A percentile compares a stretch with the other conserved stretches of the same genome.
Evolutionary conservation across 2,113 vertebrate species (phyloP).

Genomic region (Pomatorhinus ruficollis): DNA sequence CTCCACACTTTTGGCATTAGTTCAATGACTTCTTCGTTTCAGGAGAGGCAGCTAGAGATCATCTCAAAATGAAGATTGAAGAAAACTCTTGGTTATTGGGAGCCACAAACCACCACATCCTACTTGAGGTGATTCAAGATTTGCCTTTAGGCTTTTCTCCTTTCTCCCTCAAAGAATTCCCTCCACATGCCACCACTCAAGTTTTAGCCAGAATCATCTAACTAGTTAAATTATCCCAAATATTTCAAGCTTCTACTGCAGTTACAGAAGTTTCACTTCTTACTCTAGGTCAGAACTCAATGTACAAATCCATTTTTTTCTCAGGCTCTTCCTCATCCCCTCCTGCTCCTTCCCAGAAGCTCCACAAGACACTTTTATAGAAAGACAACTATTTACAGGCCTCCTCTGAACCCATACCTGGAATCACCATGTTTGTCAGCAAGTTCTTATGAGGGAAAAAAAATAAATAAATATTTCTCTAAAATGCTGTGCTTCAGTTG

Average conservation of each 20-base stretch:
- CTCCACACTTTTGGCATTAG: not conserved
- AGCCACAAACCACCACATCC: not conserved
- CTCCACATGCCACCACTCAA: not conserved
- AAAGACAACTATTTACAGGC: rapidly evolving
- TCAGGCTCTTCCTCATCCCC: not conserved
- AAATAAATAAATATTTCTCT: not conserved
- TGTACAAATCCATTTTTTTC: not conserved
- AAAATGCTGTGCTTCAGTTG: not conserved
- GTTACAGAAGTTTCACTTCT: not conserved
- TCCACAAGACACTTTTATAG: not conserved
- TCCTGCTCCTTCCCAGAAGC: not conserved
- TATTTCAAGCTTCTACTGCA: not conserved
- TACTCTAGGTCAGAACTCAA: not conserved
- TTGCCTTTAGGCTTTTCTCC: not conserved
- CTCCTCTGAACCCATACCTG: not conserved
- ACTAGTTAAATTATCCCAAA: not conserved
- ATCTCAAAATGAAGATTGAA: not conserved
- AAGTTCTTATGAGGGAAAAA: not conserved
- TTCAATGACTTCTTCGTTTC: not conserved
- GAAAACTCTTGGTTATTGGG: not conserved
- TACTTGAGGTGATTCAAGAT: not conserved
- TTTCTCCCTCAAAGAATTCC: not conserved
- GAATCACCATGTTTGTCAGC: not conserved
- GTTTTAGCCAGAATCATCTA: not conserved
- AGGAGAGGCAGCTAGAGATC: not conserved